Evolutionary conservation across 2,888 invertebrate genomes (phyloP).

Genomic region (Tolmerus cingulatus): DNA sequence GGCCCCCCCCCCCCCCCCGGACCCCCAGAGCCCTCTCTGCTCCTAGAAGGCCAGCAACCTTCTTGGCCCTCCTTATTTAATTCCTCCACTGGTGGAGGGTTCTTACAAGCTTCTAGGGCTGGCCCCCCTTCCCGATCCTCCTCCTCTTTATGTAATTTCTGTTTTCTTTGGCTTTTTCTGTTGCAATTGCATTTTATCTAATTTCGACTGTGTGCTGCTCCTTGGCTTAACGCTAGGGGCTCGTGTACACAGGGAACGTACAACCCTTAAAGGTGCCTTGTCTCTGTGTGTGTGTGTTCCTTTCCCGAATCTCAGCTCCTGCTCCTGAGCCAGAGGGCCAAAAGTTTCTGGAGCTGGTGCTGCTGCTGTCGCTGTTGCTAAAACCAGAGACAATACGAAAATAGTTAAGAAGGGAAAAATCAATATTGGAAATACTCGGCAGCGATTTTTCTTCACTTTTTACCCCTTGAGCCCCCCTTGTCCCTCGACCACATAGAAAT

Average conservation of each 20-base stretch:
- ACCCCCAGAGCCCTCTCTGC: not conserved
- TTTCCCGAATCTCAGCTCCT: not conserved
- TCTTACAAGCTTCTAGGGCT: slow-evolving; percentile 9
- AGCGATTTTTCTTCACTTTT: slow-evolving; percentile 11
- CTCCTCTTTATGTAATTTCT: slow-evolving; percentile 12
- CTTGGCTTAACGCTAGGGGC: not conserved
- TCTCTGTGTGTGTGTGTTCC: not conserved
- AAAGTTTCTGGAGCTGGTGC: not conserved
- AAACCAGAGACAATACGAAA: slow-evolving; percentile 16
- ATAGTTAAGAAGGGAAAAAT: slow-evolving; percentile 34
- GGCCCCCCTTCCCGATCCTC: not conserved
- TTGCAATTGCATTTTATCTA: slow-evolving; percentile 37
- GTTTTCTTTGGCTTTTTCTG: slow-evolving; percentile 17
- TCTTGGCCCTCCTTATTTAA: slow-evolving; percentile 5
- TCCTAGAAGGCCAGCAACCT: slow-evolving; percentile 32
- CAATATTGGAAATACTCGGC: slow-evolving; percentile 35
- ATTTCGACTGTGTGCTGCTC: not conserved
- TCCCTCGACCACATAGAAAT: not conserved
- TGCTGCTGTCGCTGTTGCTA: not conserved
- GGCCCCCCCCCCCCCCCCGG: too few species aligned
- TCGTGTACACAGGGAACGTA: not conserved
- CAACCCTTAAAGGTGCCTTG: too few species aligned
- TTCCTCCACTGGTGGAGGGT: not conserved
- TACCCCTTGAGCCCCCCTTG: not conserved
- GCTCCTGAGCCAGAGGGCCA: not conserved